Conservation (phyloP, 2,888 invertebrate species). For the Gymnocheta viridis region DNA sequence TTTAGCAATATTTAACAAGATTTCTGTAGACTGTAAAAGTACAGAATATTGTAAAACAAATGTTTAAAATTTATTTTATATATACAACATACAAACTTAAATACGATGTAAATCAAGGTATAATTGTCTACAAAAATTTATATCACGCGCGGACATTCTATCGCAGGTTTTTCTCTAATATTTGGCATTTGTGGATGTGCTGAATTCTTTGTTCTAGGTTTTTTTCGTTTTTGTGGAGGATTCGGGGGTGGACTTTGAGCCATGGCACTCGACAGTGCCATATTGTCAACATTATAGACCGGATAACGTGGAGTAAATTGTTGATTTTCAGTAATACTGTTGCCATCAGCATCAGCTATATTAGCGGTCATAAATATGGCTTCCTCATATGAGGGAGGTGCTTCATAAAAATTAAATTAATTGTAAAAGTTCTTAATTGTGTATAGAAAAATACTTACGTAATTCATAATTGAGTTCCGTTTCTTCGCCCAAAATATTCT, state of each 20-base stretch:
- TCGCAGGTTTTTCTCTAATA: constrained; percentile 66
- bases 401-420: constrained; percentile 71
- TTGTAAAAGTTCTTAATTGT: too few species aligned
- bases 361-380: constrained; percentile 80
- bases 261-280: constrained; percentile 10
- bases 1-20: too few species aligned
- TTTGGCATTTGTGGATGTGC: background rate
- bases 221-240: constrained; percentile 74
- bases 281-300: constrained; percentile 78
- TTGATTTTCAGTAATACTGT: constrained; percentile 74
- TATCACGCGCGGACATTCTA: constrained; percentile 75
- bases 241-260: constrained; percentile 75
- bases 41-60: too few species aligned
- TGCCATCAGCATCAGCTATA: constrained; percentile 78
- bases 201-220: constrained; percentile 39
- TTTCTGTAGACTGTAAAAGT: too few species aligned
- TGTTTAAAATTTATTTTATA: too few species aligned
- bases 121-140: constrained; percentile 57
- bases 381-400: constrained; percentile 81
- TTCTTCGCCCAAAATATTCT: constrained; percentile 71
- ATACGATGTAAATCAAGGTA: too few species aligned
- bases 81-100: too few species aligned
- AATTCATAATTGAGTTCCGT: constrained; percentile 73
- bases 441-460: constrained; percentile 72
- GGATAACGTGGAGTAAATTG: constrained; percentile 80